Base-by-base conservation (phyloP, 2,888 invertebrate species). In the Drosophila meridiana region DNA sequence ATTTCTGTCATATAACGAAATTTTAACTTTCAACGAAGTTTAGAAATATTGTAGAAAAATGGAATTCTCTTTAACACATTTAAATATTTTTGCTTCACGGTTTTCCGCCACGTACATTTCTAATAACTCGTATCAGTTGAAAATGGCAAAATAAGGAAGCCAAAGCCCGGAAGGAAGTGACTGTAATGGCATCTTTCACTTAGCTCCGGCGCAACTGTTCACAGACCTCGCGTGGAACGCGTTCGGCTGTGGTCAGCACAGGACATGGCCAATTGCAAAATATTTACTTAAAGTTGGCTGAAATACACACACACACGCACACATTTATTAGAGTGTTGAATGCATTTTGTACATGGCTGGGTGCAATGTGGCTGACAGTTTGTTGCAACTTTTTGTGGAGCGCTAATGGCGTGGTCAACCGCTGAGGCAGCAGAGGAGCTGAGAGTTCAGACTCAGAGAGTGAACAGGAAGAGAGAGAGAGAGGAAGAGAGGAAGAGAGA, bases 191-290 rank as follows among this genome's bases (percentile, higher is more conserved):
- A 80, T 85, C 80, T 85, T 89, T 89, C 83, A 69, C 80, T 82
- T 70, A 73, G 71, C 60, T 53, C 67, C 65, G 80, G 60, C 48
- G n/a, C 76, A 73, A 73, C 62, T 88, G 80, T 60, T 60, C 73
- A 68, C 63, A 58, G 57, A 69, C 14, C 38, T 45, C 87, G 90
- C 89, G 73, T 61, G 69, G 50, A 61, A 28, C 47, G 62, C 68
- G 60, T 48, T 56, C 63, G 34, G 42, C 11, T 81, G 62, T 32
- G 74, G 69, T 67, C 69, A 67, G 71, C 58, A 47, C 79, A 89
- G 85, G 89, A 90, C 90, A 90, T 84, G 87, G 90, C 86, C 87
- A 87, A 87, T 87, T 90, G 82, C 59, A 90, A 90, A 87, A 90
- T 87, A 90, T 90, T 87, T 87, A 85, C 87, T 90, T 85, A 77